These are phyloP conservation scores for Phoenicopterus ruber DNA, from an alignment of 2,113 vertebrate genomes.

Conservation along the genomic window DNA sequence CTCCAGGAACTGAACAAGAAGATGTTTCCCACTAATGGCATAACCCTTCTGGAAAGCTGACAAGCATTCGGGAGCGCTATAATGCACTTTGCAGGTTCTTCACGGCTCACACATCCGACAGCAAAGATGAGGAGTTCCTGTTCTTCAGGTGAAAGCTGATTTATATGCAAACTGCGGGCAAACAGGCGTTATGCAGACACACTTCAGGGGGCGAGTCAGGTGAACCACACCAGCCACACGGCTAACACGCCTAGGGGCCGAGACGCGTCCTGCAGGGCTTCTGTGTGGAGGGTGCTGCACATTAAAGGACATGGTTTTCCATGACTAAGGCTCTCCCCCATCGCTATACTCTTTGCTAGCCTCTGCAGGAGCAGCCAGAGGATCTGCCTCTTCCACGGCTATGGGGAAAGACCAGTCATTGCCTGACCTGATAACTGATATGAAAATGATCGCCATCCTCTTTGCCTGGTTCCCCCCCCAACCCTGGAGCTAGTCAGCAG, in stretches of 20 bases:
- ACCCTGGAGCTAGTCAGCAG: not conserved
- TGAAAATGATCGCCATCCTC: not conserved
- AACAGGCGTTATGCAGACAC: not conserved
- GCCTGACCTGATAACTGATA: not conserved
- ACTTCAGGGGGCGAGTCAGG: not conserved
- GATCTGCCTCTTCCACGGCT: not conserved
- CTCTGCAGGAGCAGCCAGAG: not conserved
- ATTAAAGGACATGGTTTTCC: not conserved
- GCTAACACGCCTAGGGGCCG: not conserved
- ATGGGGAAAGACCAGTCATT: not conserved
- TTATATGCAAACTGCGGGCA: not conserved
- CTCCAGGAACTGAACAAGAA: not conserved
- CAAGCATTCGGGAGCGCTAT: not conserved
- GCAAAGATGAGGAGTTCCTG: not conserved
- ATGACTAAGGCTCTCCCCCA: not conserved
- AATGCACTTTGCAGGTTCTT: not conserved
- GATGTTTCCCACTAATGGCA: accelerated
- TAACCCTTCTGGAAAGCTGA: not conserved
- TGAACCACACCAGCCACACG: not conserved
- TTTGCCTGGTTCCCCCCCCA: not conserved
- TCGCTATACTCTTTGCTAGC: not conserved
- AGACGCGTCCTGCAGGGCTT: accelerated
- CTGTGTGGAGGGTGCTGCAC: not conserved
- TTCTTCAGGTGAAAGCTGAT: not conserved
- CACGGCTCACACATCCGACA: not conserved